Percentiles rank a stretch among this genome's conserved stretches.
Conservation (phyloP, 2,888 invertebrate species). For the Noctua pronuba region DNA sequence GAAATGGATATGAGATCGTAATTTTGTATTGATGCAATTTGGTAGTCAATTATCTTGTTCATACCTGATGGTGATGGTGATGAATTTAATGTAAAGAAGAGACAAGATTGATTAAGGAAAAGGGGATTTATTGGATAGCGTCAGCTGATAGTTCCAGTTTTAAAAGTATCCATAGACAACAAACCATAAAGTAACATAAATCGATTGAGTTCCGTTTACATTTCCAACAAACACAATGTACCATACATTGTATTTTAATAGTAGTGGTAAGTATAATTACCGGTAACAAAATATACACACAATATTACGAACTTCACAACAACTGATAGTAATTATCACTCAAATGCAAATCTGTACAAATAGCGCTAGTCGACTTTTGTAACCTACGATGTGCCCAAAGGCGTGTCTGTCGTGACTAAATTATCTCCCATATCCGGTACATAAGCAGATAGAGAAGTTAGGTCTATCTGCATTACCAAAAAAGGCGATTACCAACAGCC, state of each 20-base stretch:
- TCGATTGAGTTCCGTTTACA: too few relatives aligned
- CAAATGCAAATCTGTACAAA: not conserved
- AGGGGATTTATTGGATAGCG: too few relatives aligned
- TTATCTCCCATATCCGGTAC: not conserved
- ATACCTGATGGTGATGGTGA: too few relatives aligned
- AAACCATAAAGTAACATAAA: too few relatives aligned
- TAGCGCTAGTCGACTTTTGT: not conserved
- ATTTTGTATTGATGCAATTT: not conserved
- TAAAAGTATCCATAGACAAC: too few relatives aligned
- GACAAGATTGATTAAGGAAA: too few relatives aligned
- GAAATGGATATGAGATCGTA: not conserved
- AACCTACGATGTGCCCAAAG: not conserved
- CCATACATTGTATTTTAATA: too few relatives aligned
- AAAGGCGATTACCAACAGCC: not conserved
- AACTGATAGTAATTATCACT: not conserved
- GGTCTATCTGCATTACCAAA: not conserved
- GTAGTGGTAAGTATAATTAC: not conserved
- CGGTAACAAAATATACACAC: not conserved
- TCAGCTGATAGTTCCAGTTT: too few relatives aligned
- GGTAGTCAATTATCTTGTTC: not conserved
- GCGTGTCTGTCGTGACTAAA: not conserved
- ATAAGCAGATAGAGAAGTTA: not conserved
- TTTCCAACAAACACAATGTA: too few relatives aligned
- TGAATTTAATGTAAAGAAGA: too few relatives aligned
- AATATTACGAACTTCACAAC: not conserved